phyloP scores from a whole-genome alignment of 2,888 invertebrate species.

The Tineola bisselliella region DNA sequence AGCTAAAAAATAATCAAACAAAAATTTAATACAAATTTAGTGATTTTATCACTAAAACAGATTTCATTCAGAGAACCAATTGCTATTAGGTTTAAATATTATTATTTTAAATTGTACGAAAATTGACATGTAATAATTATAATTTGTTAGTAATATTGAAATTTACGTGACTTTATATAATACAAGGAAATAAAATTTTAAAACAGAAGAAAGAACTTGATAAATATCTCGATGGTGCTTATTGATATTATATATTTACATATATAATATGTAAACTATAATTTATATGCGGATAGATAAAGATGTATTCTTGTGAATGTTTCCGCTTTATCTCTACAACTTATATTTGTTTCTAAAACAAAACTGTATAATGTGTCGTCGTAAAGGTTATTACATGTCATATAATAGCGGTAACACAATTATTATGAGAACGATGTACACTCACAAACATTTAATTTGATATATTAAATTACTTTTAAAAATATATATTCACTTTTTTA shows the following conservation, averaged over 20 bases:
- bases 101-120: no score
- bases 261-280: not conserved
- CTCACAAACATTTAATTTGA: conserved; percentile 21
- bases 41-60: no score
- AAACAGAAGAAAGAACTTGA: not conserved
- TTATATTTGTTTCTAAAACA: conserved; percentile 28
- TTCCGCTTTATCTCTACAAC: conserved; percentile 6
- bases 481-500: no score
- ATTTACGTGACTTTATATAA: no score
- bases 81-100: no score
- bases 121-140: no score
- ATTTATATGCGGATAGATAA: not conserved
- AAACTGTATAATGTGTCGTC: conserved; percentile 25
- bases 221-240: not conserved
- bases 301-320: not conserved
- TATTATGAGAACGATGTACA: conserved; percentile 26
- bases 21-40: no score
- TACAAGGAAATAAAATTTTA: no score
- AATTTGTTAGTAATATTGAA: no score
- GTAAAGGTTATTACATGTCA: conserved; percentile 37
- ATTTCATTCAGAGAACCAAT: no score
- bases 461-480: no score
- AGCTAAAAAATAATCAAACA: no score
- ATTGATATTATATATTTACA: not conserved
- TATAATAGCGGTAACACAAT: conserved; percentile 26